These are phyloP conservation scores for Stratiomys singularior DNA, from an alignment of 2,888 invertebrate species.

Conservation along the genomic window DNA sequence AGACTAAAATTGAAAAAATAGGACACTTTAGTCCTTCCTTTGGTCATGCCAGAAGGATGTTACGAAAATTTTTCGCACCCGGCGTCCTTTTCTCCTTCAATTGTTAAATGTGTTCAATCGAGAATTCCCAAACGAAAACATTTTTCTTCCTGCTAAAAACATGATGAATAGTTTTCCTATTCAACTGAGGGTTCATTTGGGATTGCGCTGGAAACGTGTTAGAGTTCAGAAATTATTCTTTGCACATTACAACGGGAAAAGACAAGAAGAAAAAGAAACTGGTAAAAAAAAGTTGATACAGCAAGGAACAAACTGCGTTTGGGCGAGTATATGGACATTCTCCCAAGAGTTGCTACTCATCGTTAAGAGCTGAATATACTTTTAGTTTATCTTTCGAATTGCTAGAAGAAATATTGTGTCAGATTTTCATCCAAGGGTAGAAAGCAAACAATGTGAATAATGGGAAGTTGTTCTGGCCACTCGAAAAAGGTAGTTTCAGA, in stretches of 20 bases:
- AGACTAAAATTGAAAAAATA: not conserved
- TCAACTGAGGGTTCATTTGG: not conserved
- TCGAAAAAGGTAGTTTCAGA: slow-evolving; percentile 3
- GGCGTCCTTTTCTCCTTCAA: not conserved
- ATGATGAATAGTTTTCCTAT: slow-evolving; percentile 32
- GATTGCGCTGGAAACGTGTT: not conserved
- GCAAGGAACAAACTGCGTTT: not conserved
- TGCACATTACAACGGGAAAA: no score
- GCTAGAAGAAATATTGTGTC: slow-evolving; percentile 12
- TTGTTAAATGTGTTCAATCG: not conserved
- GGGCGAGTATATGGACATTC: not conserved
- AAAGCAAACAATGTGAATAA: slow-evolving; percentile 14
- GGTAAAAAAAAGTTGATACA: not conserved
- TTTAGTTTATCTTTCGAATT: slow-evolving; percentile 16
- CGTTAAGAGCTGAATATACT: not conserved
- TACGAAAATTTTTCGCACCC: not conserved
- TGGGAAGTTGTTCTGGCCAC: not conserved
- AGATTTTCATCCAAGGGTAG: not conserved
- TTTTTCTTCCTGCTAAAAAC: slow-evolving; percentile 13
- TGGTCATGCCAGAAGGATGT: not conserved
- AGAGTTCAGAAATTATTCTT: slow-evolving; percentile 8
- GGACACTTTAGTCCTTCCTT: not conserved
- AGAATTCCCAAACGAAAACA: slow-evolving; percentile 5
- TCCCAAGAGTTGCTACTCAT: not conserved
- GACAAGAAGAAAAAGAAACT: not conserved